Base-by-base conservation (phyloP, 37 sponge, comb jelly and placozoan species). In the Ephydatia muelleri region DNA sequence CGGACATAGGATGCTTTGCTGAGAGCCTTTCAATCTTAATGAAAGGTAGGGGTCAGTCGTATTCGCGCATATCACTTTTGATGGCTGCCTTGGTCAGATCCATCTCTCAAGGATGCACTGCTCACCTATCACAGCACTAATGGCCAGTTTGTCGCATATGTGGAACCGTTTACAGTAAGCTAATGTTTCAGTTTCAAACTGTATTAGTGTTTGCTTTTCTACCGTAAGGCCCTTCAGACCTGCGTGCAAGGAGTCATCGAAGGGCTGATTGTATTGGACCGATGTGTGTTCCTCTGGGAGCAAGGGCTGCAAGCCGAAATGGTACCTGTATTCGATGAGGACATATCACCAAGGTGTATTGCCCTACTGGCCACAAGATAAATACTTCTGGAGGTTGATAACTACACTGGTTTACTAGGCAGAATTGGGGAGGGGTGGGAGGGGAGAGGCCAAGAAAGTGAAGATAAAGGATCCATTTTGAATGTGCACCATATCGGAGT, bases 171-270 rank as follows among this genome's bases (percentile, higher is more conserved):
- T 70, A 90, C 91, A 30, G 91, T 85, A 35, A 85, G 91, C 13
- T 25, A 3, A 67, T 75, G 67, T 75, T n/a, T 38, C 31, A 67
- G 69, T 84, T 67, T 84, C 65, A 75, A 57, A 22, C 5, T 34
- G 31, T 83, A 25, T 65, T 11, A 43, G 22, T 32, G 38, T 28
- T 2, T 19, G 38, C 12, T 21, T 33, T 14, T 72, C 26, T 29
- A 26, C 38, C 25, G 21, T 12, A 73, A 93, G 93, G 92, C 83
- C 0, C 82, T 94, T 22, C 94, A 94, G 86, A 86, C 82, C 26
- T 90, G 90, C 64, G 11, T 94, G 31, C 94, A 94, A 49, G 84
- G 85, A 26, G 76, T 70, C 11, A 19, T 94, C 75, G 94, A 94
- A 83, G 65, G 68, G 30, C 80, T 94, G 35, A 38, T 94, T 0